Evolutionary conservation across 2,797 vertebrate genomes (phyloP), one percentile per base, ranked within the genome.

Genomic region (Peromyscus attwateri): DNA sequence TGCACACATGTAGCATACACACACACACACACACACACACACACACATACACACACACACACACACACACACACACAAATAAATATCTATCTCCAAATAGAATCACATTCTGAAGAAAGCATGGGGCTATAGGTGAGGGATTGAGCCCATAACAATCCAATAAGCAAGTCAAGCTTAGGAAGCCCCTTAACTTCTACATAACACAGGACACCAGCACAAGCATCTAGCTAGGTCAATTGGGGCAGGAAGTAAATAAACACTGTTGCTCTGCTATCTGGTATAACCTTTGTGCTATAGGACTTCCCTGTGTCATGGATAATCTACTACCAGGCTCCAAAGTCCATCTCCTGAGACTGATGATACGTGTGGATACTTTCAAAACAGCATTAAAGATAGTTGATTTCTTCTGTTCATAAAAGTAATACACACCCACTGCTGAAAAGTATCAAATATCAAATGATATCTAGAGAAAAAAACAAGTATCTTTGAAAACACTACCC

Each of bases 321-420:
- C 60, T 23, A 84, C 64, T 49, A 27, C 49, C 34, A 89, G 57
- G 7, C 49, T 92, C 75, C 79, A 85, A 92, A 87, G 79, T 95
- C 79, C 34, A 66, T 21, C 16, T 89, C 4, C 10, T 34, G 37
- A 91, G 57, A 87, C n/a, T 37, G 31, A 4, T 68, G 73, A 80
- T 52, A 52, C 25, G 43, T 80, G 23, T 80, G 37, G n/a, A 68
- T 49, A 34, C 14, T 96, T 76, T 92, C 68, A 82, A 64, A 29
- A 4, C 37, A 31, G 8, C 52, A 88, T 71, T 91, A 13, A 13
- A 9, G 82, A 71, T 25, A 31, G n/a, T 95, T 87, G 70, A 11
- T 87, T 96, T 92, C 43, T 95, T 90, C 8, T 84, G 11, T 93
- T 95, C 37, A 70, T 95, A 62, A 92, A 95, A 89, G 46, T 57